A percentile compares a stretch with the other conserved stretches of the same genome.
Evolutionary conservation across 2,797 vertebrate genomes (phyloP).

Genomic region (Sebastes hubbsi): DNA sequence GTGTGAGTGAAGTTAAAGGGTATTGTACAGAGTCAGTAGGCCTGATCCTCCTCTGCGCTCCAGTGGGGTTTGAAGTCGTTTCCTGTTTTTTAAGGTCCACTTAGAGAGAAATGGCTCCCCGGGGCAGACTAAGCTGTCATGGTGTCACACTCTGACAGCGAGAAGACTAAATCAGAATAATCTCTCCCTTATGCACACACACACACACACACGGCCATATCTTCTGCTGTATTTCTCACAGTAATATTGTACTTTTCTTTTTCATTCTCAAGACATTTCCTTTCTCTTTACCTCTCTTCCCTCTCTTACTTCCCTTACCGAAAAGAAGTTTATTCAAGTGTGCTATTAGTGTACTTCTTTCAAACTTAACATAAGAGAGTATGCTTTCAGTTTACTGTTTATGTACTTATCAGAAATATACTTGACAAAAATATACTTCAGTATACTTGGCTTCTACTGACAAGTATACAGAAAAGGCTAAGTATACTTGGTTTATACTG

Average conservation of each 20-base stretch:
- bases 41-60: conserved; percentile 72
- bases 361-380: too few relatives aligned
- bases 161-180: conserved; percentile 72
- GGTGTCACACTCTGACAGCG: conserved; percentile 63
- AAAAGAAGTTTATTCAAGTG: too few relatives aligned
- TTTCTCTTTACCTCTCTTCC: neutral
- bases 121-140: conserved; percentile 67
- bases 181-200: conserved; percentile 32
- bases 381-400: too few relatives aligned
- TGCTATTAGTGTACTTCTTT: too few relatives aligned
- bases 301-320: neutral
- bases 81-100: conserved; percentile 80
- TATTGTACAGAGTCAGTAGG: conserved; percentile 74
- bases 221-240: neutral
- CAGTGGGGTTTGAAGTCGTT: conserved; percentile 72
- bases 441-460: too few relatives aligned
- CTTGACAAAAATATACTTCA: too few relatives aligned
- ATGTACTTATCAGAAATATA: too few relatives aligned
- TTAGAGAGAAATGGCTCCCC: conserved; percentile 72
- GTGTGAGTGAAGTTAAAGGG: conserved; percentile 27
- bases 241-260: neutral
- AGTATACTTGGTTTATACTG: too few relatives aligned
- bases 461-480: too few relatives aligned
- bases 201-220: neutral
- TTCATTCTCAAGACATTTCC: neutral